Evolutionary conservation across 2,797 vertebrate genomes (phyloP).

Genomic region (Bryconaethiops microstoma): DNA sequence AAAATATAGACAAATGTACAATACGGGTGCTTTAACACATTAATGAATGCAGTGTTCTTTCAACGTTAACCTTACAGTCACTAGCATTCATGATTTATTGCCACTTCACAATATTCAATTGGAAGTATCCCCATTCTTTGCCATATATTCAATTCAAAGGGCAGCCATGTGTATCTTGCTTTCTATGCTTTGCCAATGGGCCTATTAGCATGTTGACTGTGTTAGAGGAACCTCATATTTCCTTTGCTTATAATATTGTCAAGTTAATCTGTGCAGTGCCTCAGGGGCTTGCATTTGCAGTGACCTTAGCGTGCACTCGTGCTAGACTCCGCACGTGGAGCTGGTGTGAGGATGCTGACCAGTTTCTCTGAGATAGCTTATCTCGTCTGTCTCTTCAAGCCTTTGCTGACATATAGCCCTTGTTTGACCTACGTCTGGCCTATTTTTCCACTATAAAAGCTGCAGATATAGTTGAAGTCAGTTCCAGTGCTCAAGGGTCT

Average conservation of each 20-base stretch:
- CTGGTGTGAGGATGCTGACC: slow-evolving; percentile 24
- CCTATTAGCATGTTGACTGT: slow-evolving; percentile 28
- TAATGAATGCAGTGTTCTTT: not conserved
- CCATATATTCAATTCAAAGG: not conserved
- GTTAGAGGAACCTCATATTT: slow-evolving; percentile 18
- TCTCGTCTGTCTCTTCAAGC: slow-evolving; percentile 38
- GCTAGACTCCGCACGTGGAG: not conserved
- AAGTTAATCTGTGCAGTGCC: slow-evolving; percentile 9
- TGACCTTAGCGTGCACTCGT: slow-evolving; percentile 20
- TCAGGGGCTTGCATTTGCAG: not conserved
- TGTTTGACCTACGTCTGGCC: not conserved
- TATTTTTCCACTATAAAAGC: slow-evolving; percentile 31
- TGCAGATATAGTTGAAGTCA: slow-evolving; percentile 20
- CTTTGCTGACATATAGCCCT: slow-evolving; percentile 15
- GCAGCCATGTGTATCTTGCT: not conserved
- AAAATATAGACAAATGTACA: not conserved
- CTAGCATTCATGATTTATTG: slow-evolving; percentile 6
- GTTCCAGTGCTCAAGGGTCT: not conserved
- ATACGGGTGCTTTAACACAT: not conserved
- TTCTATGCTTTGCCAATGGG: slow-evolving; percentile 15
- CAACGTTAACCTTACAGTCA: not conserved
- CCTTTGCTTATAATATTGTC: slow-evolving; percentile 30
- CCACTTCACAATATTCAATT: slow-evolving; percentile 4
- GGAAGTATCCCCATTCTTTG: not conserved
- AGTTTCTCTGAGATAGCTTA: slow-evolving; percentile 23